Base-by-base conservation (phyloP, 2,797 vertebrate genomes). In the Cyclura pinguis region DNA sequence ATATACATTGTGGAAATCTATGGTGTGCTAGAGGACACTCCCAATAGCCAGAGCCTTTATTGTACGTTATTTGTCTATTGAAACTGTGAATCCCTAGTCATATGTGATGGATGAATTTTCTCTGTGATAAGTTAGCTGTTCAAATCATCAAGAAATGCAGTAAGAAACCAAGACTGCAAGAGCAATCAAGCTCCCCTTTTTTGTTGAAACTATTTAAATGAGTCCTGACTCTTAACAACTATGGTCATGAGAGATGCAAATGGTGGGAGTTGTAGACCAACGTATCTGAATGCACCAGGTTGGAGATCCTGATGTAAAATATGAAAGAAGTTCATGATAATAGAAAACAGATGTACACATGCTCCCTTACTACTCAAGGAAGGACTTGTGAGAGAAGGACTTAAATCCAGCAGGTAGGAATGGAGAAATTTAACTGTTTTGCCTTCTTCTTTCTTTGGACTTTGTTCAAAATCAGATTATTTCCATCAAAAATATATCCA, bases 1-100 rank as follows among this genome's bases (percentile, higher is more conserved):
- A 35, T 64, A 84, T 18, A 6, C 47, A n/a, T 35, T 85, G 38
- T 85, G 84, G 67, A 85, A 85, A 52, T 72, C 64, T 85, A 55
- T 4, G 8, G 24, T 85, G 47, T 20, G 16, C 18, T 67, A 52
- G 32, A 52, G 32, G 84, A 82, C n/a, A 16, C 72, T 16, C 32
- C 18, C 72, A 35, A 74, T n/a, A 74, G 50, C 32, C 55, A 50
- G 29, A 81, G 32, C 16, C n/a, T 57, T 55, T 81, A 81, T 81
- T 81, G 3, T 4, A 14, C 20, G 57, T 57, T 81, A n/a, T 18
- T 57, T 32, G 52, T 10, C 80, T 81, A 57, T 57, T 55, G 35
- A 47, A 20, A 22, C 14, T 59, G 8, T 55, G n/a, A 81, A 38
- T 88, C 20, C 7, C 50, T 42, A 35, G 6, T 9, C 50, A 73